These are phyloP conservation scores for Melikaiella ostensackeni DNA, from an alignment of 2,888 invertebrate species.

Conservation along the genomic window DNA sequence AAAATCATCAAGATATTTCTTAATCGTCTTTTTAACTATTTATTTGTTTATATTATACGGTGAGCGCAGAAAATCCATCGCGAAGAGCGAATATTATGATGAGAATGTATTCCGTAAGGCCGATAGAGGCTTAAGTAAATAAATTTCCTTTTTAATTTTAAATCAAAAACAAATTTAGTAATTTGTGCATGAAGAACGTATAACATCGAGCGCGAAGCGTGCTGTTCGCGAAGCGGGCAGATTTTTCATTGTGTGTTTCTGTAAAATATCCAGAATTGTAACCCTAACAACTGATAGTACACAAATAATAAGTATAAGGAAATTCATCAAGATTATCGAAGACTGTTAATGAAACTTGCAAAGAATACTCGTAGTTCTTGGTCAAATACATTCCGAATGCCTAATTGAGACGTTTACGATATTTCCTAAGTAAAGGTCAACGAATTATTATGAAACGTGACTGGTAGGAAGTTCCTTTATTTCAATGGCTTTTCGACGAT, in stretches of 20 bases:
- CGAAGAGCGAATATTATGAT: no score
- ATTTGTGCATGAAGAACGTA: no score
- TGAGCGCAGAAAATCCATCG: no score
- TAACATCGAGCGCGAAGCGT: no score
- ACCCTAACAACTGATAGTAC: background rate
- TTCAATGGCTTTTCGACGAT: slow-evolving; percentile 49
- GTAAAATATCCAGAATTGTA: background rate
- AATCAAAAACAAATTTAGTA: no score
- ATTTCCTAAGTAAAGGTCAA: slow-evolving; percentile 43
- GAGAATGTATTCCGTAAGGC: no score
- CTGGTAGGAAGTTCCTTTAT: slow-evolving; percentile 59
- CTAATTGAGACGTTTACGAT: slow-evolving; percentile 51
- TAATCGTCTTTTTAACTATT: no score
- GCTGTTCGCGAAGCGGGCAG: no score
- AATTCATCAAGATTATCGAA: slow-evolving; percentile 24
- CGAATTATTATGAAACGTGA: slow-evolving; percentile 62
- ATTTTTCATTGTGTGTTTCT: background rate
- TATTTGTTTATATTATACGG: no score
- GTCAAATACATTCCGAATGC: slow-evolving; percentile 49
- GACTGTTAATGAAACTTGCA: slow-evolving; percentile 5
- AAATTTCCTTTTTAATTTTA: no score
- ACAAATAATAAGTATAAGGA: background rate
- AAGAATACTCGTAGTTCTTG: slow-evolving; percentile 40
- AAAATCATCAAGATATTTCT: no score
- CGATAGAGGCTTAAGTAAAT: no score